Percentiles rank a stretch among this genome's conserved stretches.
These are phyloP conservation scores for Chanos chanos DNA, from an alignment of 2,797 vertebrate genomes.

Conservation along the genomic window DNA sequence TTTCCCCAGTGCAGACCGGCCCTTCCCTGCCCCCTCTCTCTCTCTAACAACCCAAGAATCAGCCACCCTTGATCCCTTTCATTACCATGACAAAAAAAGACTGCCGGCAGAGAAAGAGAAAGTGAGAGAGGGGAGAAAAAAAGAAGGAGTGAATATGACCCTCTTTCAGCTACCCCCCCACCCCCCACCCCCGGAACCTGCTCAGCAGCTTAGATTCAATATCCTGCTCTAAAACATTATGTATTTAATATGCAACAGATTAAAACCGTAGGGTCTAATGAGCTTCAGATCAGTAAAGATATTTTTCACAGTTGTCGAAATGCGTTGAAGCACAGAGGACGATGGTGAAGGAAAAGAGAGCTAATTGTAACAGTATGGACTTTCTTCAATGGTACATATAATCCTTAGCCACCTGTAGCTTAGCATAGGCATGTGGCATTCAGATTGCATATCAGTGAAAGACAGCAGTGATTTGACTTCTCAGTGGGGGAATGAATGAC, in stretches of 20 bases:
- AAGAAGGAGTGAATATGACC: conserved; percentile 41
- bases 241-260: no score
- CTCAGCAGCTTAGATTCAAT: conserved; percentile 32
- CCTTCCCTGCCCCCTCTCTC: conserved; percentile 7
- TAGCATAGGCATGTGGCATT: conserved; percentile 4
- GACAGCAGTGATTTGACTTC: conserved; percentile 18
- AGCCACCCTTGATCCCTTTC: conserved; percentile 51
- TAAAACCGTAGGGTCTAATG: no score
- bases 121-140: conserved; percentile 46
- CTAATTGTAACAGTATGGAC: not conserved
- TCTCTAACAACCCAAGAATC: conserved; percentile 29
- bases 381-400: not conserved
- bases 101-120: conserved; percentile 47
- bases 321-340: no score
- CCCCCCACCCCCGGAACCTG: no score
- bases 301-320: no score
- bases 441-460: not conserved
- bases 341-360: not conserved
- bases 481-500: conserved; percentile 26
- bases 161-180: conserved; percentile 51
- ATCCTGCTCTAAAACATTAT: not conserved
- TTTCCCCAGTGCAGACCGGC: conserved; percentile 29
- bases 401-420: not conserved
- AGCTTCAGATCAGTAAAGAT: no score
- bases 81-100: conserved; percentile 75